These are phyloP conservation scores for Thinocorus orbignyianus DNA, from an alignment of 2,113 vertebrate species.

Conservation along the genomic window DNA sequence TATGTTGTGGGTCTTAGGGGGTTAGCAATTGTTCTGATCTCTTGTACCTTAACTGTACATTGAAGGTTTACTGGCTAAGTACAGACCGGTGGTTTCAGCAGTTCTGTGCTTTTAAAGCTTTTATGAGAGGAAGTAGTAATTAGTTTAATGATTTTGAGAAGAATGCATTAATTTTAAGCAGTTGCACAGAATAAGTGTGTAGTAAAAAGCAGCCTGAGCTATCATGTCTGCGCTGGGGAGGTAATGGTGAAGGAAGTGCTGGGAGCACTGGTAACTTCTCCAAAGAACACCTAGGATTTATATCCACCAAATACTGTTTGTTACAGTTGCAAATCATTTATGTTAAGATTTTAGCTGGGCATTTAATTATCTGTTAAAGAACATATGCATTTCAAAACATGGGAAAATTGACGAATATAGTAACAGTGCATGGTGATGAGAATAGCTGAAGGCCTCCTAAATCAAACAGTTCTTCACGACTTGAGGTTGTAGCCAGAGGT, in stretches of 20 bases:
- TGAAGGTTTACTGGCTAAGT: not conserved
- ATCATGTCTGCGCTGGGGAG: not conserved
- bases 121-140: not conserved
- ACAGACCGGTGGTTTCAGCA: not conserved
- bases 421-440: not conserved
- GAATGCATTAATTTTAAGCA: not conserved
- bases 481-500: not conserved
- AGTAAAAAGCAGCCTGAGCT: not conserved
- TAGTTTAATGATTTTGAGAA: not conserved
- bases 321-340: not conserved
- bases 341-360: not conserved
- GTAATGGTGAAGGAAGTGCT: not conserved
- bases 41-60: not conserved
- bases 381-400: fast-evolving
- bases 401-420: not conserved
- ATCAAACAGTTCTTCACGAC: not conserved
- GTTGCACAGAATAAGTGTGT: not conserved
- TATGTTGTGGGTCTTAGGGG: not conserved
- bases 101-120: not conserved
- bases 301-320: not conserved
- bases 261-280: not conserved
- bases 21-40: not conserved
- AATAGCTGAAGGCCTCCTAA: not conserved
- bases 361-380: not conserved
- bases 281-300: not conserved